These are phyloP conservation scores for Calliphora vicina DNA, from an alignment of 1,140 invertebrate species.

Conservation along the genomic window DNA sequence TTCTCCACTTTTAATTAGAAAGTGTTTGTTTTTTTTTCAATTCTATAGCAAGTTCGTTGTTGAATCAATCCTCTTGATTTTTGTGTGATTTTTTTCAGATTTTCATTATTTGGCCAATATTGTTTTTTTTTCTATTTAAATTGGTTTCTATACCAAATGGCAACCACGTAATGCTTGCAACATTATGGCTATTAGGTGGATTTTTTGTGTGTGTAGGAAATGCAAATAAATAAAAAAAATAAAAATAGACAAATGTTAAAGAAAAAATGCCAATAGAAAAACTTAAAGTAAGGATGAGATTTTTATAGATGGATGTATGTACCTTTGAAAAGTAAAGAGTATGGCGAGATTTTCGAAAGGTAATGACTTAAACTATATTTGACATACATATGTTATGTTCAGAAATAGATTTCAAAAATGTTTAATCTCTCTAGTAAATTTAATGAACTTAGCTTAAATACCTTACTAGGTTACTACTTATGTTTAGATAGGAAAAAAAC, in stretches of 20 bases:
- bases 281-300: too few relatives aligned
- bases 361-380: too few relatives aligned
- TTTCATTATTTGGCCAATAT: conserved; percentile 5
- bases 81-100: conserved; percentile 2
- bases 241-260: background rate
- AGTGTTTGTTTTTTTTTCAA: background rate
- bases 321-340: too few relatives aligned
- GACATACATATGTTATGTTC: too few relatives aligned
- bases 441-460: too few relatives aligned
- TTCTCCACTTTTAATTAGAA: background rate
- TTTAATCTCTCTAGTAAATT: too few relatives aligned
- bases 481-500: too few relatives aligned
- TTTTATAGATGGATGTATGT: too few relatives aligned
- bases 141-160: conserved; percentile 39
- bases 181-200: conserved; percentile 39
- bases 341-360: too few relatives aligned
- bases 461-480: too few relatives aligned
- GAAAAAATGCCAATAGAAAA: background rate
- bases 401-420: too few relatives aligned
- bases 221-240: background rate
- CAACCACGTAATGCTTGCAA: conserved; percentile 42
- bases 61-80: background rate
- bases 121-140: background rate
- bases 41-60: background rate
- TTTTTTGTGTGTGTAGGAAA: background rate